Conservation (phyloP, 2,113 vertebrate species). For the Otis tarda region DNA sequence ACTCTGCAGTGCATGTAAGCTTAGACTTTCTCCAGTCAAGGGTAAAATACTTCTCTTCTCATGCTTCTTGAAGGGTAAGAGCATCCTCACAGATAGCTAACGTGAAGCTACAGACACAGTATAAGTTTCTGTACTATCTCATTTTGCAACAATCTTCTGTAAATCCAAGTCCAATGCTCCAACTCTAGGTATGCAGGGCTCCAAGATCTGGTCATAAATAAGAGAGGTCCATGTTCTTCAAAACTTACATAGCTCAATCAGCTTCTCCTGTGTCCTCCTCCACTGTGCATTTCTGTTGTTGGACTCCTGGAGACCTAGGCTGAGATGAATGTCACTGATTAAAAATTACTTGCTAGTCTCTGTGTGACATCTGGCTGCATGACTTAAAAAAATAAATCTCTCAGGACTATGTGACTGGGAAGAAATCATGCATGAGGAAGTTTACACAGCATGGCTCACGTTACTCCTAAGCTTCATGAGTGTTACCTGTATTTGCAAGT, state of each 20-base stretch:
- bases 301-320: not conserved
- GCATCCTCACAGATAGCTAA: not conserved
- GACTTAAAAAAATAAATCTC: not conserved
- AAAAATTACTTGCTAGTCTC: not conserved
- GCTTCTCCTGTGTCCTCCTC: not conserved
- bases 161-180: not conserved
- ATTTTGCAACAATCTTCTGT: not conserved
- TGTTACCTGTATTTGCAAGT: not conserved
- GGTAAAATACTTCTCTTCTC: not conserved
- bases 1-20: not conserved
- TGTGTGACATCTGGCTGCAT: not conserved
- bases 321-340: not conserved
- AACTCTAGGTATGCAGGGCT: not conserved
- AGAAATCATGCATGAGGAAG: not conserved
- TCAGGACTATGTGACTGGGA: not conserved
- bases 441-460: not conserved
- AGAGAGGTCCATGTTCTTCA: rapidly evolving
- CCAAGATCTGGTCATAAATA: not conserved
- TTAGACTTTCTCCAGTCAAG: not conserved
- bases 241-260: rapidly evolving
- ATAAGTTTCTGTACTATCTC: not conserved
- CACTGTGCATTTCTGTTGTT: not conserved
- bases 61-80: not conserved
- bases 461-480: not conserved
- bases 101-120: not conserved